Evolutionary conservation across 2,797 vertebrate genomes (phyloP), one percentile per base, ranked within the genome.

Genomic region (Antrozous pallidus): DNA sequence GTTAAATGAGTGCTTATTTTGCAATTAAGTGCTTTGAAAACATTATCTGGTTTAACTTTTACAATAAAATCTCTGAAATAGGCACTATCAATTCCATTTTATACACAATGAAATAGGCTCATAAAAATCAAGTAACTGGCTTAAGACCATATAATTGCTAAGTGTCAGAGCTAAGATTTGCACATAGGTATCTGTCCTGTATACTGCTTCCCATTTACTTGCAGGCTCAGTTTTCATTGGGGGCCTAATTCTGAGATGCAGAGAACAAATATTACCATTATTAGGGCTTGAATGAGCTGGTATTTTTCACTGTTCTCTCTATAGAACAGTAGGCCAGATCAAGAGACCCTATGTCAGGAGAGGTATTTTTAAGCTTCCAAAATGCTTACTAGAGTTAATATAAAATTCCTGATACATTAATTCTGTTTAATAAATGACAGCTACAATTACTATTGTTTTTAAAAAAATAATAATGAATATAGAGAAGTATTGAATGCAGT

Each of bases 361-460:
- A 85, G 28, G 20, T 69, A 80, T 70, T 94, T 87, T 87, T 65
- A 90, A 86, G 11, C 3, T 77, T 94, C n/a, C 33, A 75, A 49
- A 86, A 28, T 80, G 31, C 10, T 89, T 80, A 79, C 3, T 56
- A 24, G 45, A 45, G 47, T 84, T 91, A 18, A 74, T 61, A 83
- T 38, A 58, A 79, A 88, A 79, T 94, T 33, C 7, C 28, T 78
- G 71, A 8, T 3, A 51, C 16, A 69, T 28, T 84, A 54, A 42
- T 11, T 63, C 17, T 89, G 33, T 4, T 67, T 51, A 85, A 40
- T 26, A 45, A 70, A 63, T 89, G 65, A 11, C 16, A 81, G n/a
- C 38, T 77, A 36, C 47, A 33, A 86, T 83, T 90, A 22, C 49
- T 54, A 82, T 63, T 92, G 26, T 56, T 78, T 86, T 49, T 16